Conservation (phyloP, 1,140 invertebrate species). For the Elysia chlorotica region DNA sequence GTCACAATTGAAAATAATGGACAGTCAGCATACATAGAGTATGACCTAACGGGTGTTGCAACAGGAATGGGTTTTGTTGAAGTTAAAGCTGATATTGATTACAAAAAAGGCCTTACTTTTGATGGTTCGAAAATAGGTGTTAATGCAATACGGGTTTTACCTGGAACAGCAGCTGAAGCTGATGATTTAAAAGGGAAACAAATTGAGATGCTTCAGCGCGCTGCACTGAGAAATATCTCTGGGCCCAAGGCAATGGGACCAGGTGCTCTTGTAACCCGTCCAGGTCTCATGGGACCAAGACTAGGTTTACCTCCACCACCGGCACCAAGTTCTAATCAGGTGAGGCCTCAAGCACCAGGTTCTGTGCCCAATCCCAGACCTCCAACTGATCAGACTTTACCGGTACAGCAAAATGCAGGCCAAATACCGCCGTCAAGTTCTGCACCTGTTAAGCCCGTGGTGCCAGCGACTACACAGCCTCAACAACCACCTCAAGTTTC, state of each 20-base stretch:
- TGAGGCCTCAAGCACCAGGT: neutral
- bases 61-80: constrained; percentile 73
- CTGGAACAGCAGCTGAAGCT: constrained; percentile 30
- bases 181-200: constrained; percentile 24
- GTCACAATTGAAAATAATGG: constrained; percentile 36
- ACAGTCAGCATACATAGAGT: constrained; percentile 71
- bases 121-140: constrained; percentile 47
- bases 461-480: no score
- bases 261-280: no score
- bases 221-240: no score
- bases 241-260: no score
- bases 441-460: no score
- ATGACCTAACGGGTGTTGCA: constrained; percentile 66
- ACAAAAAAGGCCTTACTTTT: constrained; percentile 44
- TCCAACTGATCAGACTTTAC: no score
- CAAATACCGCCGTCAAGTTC: no score
- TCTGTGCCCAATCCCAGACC: neutral
- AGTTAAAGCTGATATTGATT: constrained; percentile 73
- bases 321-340: neutral
- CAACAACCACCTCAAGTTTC: no score
- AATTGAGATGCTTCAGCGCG: constrained; percentile 26
- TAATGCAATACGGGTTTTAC: constrained; percentile 43
- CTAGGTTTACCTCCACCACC: constrained; percentile 1
- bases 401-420: no score
- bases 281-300: constrained; percentile 6